Conservation (phyloP, 1,140 invertebrate species). For the Aphidius gifuensis region DNA sequence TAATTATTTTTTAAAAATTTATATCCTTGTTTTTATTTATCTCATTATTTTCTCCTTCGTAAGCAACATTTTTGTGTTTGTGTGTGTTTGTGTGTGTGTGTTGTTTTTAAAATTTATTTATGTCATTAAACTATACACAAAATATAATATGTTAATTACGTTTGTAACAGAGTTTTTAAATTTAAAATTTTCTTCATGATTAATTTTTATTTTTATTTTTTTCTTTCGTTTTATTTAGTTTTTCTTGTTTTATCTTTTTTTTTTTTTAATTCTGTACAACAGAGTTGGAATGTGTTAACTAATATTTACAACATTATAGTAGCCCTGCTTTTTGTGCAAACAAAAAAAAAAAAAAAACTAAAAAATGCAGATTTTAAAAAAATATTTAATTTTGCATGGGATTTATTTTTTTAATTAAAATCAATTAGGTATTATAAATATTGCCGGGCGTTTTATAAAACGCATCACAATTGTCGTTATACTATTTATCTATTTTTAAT, state of each 20-base stretch:
- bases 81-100: too few species aligned
- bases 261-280: slow-evolving; percentile 46
- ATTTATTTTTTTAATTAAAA: too few species aligned
- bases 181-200: too few species aligned
- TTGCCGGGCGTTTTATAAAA: slow-evolving; percentile 13
- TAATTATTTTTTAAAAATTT: slow-evolving; percentile 18
- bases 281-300: slow-evolving; percentile 55
- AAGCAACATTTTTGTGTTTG: slow-evolving; percentile 2
- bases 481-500: neutral
- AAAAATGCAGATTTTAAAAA: slow-evolving; percentile 34
- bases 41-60: slow-evolving; percentile 1
- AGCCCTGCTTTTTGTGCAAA: slow-evolving; percentile 53
- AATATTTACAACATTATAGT: slow-evolving; percentile 52
- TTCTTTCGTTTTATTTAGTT: too few species aligned
- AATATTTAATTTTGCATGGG: neutral
- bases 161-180: too few species aligned
- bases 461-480: slow-evolving; percentile 27
- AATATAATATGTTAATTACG: too few species aligned
- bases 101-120: too few species aligned
- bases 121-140: too few species aligned
- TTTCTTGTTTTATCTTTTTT: neutral
- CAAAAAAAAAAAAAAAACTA: slow-evolving; percentile 37
- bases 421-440: neutral
- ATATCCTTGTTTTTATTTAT: too few species aligned
- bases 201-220: too few species aligned